Base-by-base conservation (phyloP, 2,797 vertebrate genomes). In the Ceryle rudis region DNA sequence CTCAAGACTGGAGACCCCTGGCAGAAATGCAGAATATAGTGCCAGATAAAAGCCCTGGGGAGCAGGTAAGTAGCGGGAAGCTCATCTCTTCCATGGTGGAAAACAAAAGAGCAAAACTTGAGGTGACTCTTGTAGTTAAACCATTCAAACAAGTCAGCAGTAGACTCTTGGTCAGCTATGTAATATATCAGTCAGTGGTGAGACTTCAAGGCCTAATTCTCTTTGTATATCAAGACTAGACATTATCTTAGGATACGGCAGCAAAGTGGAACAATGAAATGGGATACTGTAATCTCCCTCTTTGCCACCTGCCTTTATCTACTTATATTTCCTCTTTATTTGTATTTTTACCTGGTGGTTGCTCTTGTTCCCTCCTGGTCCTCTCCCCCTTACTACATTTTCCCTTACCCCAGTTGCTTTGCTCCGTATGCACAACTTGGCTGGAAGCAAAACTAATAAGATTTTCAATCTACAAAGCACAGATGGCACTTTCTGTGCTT, bases 391-490 rank as follows among this genome's bases (percentile, higher is more conserved):
- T 55, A 28, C 2, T 79, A 46, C 51, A 69, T 31, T 89, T 81
- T 89, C 88, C 35, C 62, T 90, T 91, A 88, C 70, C 29, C 20
- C 37, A 19, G 26, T 78, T 86, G 51, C 69, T 94, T 80, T 88
- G 39, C 23, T 96, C 62, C 1, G 0, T 62, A 69, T 83, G 70
- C 77, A 89, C 55, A 90, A 79, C 54, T 81, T 96, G 91, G 73
- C 73, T 91, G 85, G 77, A 88, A 91, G 93, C 66, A 95, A 94
- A 83, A 83, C 93, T 94, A 95, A 95, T 93, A 95, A 89, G 95
- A 91, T 97, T 97, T 97, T 96, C 96, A 95, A 88, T 94, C 94
- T 96, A 88, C 73, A 97, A 95, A 96, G 94, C 66, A 88, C 96
- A 96, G 93, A 94, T 90, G 91, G 82, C 51, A 77, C 58, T 84